A percentile compares a stretch with the other conserved stretches of the same genome.
phyloP scores from a whole-genome alignment of 2,888 invertebrate genomes.

The Hecatera dysodea region DNA sequence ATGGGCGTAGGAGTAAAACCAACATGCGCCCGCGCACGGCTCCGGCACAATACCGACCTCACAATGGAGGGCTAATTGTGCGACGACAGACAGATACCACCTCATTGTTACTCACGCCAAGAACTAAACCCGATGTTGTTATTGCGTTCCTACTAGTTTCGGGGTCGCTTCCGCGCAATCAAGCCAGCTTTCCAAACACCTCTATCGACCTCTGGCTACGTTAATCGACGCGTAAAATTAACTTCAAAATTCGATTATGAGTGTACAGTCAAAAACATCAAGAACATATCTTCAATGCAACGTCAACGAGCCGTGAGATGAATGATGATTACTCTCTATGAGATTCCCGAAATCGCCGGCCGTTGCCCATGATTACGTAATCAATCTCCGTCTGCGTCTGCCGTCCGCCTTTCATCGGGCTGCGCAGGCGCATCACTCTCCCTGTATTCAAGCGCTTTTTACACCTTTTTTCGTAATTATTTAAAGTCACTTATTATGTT shows the following conservation, averaged over 20 bases:
- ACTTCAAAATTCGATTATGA: slow-evolving; percentile 74
- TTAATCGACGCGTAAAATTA: slow-evolving; percentile 77
- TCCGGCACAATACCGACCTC: slow-evolving; percentile 75
- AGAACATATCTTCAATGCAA: slow-evolving; percentile 75
- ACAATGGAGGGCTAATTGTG: slow-evolving; percentile 89
- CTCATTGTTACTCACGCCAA: slow-evolving; percentile 76
- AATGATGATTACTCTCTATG: slow-evolving; percentile 88
- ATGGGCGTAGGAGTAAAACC: slow-evolving; percentile 88
- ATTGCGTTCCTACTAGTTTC: slow-evolving; percentile 66
- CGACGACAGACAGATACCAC: slow-evolving; percentile 85
- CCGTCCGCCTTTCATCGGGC: slow-evolving; percentile 87
- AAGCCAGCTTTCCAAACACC: slow-evolving; percentile 64
- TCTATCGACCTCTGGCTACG: slow-evolving; percentile 62
- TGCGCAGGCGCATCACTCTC: slow-evolving; percentile 83
- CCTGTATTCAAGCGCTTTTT: slow-evolving; percentile 84
- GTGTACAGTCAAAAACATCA: slow-evolving; percentile 72
- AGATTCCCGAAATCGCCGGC: slow-evolving; percentile 85
- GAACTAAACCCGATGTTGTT: slow-evolving; percentile 71
- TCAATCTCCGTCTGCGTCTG: slow-evolving; percentile 87
- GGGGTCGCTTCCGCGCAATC: slow-evolving; percentile 66
- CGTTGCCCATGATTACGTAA: slow-evolving; percentile 88
- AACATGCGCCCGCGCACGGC: slow-evolving; percentile 83
- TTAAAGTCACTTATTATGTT: slow-evolving; percentile 86
- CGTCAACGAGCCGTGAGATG: slow-evolving; percentile 88
- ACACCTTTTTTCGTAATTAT: slow-evolving; percentile 88